Percentiles rank a stretch among this genome's conserved stretches.
Conservation (phyloP, 2,113 vertebrate genomes). For the Pantherophis guttatus region DNA sequence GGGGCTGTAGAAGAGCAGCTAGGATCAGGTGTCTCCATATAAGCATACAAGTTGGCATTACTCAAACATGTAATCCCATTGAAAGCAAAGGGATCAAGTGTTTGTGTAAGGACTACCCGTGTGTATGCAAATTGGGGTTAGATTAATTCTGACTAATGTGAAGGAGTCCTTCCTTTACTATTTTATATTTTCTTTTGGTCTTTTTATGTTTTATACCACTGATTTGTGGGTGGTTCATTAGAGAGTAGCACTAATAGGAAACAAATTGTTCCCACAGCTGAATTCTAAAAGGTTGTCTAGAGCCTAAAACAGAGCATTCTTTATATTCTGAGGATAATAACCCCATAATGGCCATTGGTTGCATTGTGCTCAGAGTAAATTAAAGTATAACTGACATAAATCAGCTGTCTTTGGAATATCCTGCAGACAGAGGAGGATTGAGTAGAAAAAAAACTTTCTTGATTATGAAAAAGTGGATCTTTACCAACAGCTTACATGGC, state of each 20-base stretch:
- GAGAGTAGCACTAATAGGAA: neutral
- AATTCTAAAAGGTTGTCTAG: neutral
- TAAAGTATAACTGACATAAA: neutral
- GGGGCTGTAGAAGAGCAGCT: conserved; percentile 25
- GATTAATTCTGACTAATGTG: neutral
- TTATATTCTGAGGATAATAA: neutral
- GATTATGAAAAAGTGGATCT: neutral
- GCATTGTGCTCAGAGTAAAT: neutral
- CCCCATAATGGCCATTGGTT: neutral
- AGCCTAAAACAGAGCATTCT: neutral
- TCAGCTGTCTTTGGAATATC: neutral
- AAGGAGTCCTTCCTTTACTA: neutral
- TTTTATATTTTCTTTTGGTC: neutral
- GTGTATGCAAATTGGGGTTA: neutral
- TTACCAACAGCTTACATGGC: neutral
- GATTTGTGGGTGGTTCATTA: neutral
- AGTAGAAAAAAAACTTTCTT: neutral
- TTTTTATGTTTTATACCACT: neutral
- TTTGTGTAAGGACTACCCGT: neutral
- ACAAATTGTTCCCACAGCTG: neutral
- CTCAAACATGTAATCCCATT: neutral
- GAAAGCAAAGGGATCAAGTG: neutral
- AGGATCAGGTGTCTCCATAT: conserved; percentile 30
- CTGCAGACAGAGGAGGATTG: neutral
- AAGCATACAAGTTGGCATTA: neutral